A percentile compares a stretch with the other conserved stretches of the same genome.
These are phyloP conservation scores for Saccostrea glomerata DNA, from an alignment of 1,140 invertebrate genomes.

Conservation along the genomic window DNA sequence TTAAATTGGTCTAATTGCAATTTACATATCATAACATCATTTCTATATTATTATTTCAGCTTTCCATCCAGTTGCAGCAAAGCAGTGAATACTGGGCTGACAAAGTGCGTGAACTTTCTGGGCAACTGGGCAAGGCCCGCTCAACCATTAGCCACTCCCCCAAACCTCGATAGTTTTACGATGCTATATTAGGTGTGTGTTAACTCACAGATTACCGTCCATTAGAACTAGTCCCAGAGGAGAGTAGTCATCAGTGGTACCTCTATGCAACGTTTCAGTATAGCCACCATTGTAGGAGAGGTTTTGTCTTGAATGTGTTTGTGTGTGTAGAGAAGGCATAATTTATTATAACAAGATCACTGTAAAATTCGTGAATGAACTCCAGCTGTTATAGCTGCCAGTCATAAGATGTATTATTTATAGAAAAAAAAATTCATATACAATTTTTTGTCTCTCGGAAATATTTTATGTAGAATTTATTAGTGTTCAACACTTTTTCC, in stretches of 20 bases:
- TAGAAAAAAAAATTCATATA: background rate
- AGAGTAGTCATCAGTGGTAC: background rate
- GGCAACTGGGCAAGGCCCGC: constrained; percentile 63
- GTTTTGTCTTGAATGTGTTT: constrained; percentile 7
- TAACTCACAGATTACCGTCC: constrained; percentile 19
- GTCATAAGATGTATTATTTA: background rate
- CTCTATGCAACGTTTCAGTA: background rate
- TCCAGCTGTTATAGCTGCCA: constrained; percentile 5
- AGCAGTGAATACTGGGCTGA: constrained; percentile 78
- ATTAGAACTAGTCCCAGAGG: constrained; percentile 11
- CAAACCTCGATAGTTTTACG: constrained; percentile 32
- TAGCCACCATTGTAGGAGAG: background rate
- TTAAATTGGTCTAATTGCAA: background rate
- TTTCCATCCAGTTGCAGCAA: constrained; percentile 77
- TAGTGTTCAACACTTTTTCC: background rate
- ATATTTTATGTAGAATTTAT: constrained; percentile 5
- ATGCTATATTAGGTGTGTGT: background rate
- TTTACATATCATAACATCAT: background rate
- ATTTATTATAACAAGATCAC: background rate
- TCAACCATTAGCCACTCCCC: constrained; percentile 42
- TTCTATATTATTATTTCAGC: constrained; percentile 65
- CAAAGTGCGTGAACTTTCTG: constrained; percentile 74
- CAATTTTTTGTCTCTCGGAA: background rate
- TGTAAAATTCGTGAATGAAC: background rate
- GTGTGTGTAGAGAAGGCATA: constrained; percentile 14